Conservation (phyloP, 2,888 invertebrate genomes). For the Bugulina stolonifera region DNA sequence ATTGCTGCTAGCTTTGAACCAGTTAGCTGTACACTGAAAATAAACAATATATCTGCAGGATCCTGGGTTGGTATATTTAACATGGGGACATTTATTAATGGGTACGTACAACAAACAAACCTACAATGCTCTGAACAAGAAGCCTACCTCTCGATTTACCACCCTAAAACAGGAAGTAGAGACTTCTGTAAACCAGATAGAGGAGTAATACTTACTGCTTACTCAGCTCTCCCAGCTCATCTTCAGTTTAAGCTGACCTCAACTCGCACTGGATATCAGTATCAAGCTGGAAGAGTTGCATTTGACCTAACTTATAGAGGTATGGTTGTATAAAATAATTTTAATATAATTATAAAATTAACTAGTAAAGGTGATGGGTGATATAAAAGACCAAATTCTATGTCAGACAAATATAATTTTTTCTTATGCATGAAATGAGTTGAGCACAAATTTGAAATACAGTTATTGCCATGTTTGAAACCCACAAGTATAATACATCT, state of each 20-base stretch:
- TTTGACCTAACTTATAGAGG: too few relatives aligned
- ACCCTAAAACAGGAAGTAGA: not conserved
- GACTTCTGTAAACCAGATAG: not conserved
- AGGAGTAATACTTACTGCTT: not conserved
- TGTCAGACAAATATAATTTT: too few relatives aligned
- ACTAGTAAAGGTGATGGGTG: too few relatives aligned
- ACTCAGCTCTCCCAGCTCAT: not conserved
- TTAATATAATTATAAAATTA: too few relatives aligned
- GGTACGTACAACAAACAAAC: not conserved
- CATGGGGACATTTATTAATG: not conserved
- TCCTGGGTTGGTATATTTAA: not conserved
- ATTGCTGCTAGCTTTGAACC: not conserved
- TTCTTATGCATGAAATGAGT: too few relatives aligned
- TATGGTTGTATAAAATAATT: too few relatives aligned
- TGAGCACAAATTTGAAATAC: too few relatives aligned
- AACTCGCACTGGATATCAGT: too few relatives aligned
- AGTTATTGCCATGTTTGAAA: too few relatives aligned
- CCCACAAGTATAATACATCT: too few relatives aligned
- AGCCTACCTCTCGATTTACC: not conserved
- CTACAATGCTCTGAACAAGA: not conserved
- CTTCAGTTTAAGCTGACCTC: not conserved
- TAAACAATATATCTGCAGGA: not conserved
- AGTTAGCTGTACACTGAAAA: not conserved
- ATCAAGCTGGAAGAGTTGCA: too few relatives aligned
- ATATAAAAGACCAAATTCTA: too few relatives aligned